Percentiles rank a stretch among this genome's conserved stretches.
phyloP scores from a whole-genome alignment of 2,888 invertebrate genomes.

The Agonopterix heracliana region DNA sequence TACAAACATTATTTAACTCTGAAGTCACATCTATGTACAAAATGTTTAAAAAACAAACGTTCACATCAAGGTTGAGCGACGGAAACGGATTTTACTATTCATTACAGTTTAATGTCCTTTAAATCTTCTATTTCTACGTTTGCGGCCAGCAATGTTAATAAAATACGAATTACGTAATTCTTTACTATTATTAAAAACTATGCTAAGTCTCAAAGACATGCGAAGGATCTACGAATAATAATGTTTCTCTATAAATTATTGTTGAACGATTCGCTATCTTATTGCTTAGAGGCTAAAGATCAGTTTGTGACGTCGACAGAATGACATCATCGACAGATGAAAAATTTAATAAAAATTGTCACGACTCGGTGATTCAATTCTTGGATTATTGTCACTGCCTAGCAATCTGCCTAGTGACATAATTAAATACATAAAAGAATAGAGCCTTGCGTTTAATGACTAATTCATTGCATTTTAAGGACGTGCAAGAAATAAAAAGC shows the following conservation, averaged over 20 bases:
- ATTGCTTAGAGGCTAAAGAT: background rate
- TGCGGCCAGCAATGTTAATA: constrained; percentile 4
- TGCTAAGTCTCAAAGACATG: background rate
- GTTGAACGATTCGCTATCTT: background rate
- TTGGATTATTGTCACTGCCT: background rate
- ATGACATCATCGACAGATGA: constrained; percentile 10
- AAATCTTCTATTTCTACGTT: constrained; percentile 4
- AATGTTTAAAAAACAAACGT: constrained; percentile 9
- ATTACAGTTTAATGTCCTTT: constrained; percentile 8
- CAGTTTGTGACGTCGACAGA: background rate
- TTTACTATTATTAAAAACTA: constrained; percentile 1
- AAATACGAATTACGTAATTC: background rate
- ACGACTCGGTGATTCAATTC: background rate
- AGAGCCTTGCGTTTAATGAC: no score
- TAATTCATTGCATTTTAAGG: no score
- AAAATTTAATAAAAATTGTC: constrained; percentile 2
- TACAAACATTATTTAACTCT: background rate
- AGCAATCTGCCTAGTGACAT: background rate
- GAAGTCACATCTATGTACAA: constrained; percentile 10
- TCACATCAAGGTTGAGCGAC: constrained; percentile 9
- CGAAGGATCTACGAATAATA: background rate
- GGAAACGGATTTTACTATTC: constrained; percentile 8
- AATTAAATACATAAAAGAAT: no score
- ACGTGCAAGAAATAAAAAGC: no score
- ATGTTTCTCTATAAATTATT: background rate